Evolutionary conservation across 2,797 vertebrate genomes (phyloP).

Genomic region (Scomberomorus guttatus): DNA sequence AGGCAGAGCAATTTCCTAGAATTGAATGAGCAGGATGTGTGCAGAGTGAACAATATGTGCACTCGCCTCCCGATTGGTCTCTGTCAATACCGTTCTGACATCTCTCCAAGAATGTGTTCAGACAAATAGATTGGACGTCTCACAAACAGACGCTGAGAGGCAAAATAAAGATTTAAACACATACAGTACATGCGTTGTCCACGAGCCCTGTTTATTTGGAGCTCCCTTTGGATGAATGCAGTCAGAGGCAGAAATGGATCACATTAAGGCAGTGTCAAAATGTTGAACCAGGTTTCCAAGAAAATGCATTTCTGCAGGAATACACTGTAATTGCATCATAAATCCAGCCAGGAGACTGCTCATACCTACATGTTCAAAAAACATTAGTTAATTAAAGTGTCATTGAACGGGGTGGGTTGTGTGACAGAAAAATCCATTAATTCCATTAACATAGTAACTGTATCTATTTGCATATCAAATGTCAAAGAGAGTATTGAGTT

Average conservation of each 20-base stretch:
- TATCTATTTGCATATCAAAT: conserved; percentile 81
- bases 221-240: conserved; percentile 33
- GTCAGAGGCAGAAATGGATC: conserved; percentile 40
- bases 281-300: conserved; percentile 35
- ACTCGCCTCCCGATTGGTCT: conserved; percentile 81
- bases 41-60: conserved; percentile 81
- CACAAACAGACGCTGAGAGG: conserved; percentile 51
- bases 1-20: conserved; percentile 84
- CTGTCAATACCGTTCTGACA: conserved; percentile 80
- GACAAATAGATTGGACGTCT: conserved; percentile 77
- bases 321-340: conserved; percentile 56
- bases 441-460: conserved; percentile 79
- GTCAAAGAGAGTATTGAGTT: conserved; percentile 71
- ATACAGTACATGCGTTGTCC: conserved; percentile 25
- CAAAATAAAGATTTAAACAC: conserved; percentile 69
- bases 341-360: conserved; percentile 51
- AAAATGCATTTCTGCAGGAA: conserved; percentile 43
- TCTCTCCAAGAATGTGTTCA: conserved; percentile 76
- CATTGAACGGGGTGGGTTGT: conserved; percentile 61
- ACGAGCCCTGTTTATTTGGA: conserved; percentile 49
- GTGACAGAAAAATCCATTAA: conserved; percentile 79
- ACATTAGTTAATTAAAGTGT: conserved; percentile 78
- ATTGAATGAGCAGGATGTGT: conserved; percentile 85
- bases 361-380: conserved; percentile 51
- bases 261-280: conserved; percentile 45